Percentiles rank a stretch among this genome's conserved stretches.
Evolutionary conservation across 1,140 invertebrate species (phyloP).

Genomic region (Oreohelix idahoensis): DNA sequence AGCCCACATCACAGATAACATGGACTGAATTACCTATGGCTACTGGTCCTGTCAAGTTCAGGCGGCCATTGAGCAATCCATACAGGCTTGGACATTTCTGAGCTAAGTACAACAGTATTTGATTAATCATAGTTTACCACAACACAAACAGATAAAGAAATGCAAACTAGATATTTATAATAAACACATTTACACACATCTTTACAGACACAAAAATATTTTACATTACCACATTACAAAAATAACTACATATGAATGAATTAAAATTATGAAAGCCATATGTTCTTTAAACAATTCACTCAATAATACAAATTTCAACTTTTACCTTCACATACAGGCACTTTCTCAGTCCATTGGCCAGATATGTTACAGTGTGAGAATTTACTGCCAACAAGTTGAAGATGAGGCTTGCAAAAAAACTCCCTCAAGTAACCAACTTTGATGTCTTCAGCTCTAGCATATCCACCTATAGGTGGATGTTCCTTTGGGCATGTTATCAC

Average conservation of each 20-base stretch:
- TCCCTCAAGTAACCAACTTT: constrained; percentile 48
- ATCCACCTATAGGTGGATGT: constrained; percentile 40
- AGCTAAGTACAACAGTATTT: constrained; percentile 1
- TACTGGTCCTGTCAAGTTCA: background rate
- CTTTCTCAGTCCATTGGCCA: constrained; percentile 52
- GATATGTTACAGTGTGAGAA: constrained; percentile 53
- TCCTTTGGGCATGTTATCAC: constrained; percentile 60
- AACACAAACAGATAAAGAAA: background rate
- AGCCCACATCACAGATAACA: constrained; percentile 20
- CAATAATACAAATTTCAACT: no score
- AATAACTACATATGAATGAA: no score
- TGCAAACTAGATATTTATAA: background rate
- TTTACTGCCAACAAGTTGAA: constrained; percentile 51
- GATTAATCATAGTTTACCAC: background rate
- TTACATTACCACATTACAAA: no score
- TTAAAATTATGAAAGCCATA: no score
- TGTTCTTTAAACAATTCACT: no score
- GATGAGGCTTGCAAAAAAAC: constrained; percentile 52
- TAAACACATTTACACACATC: background rate
- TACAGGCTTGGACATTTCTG: constrained; percentile 1
- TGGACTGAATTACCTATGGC: background rate
- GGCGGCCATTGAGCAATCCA: background rate
- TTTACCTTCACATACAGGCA: constrained; percentile 56
- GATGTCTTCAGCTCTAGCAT: constrained; percentile 46
- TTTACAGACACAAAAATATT: background rate